phyloP scores from a whole-genome alignment of 2,113 vertebrate species.

The Trematocara nigrifrons region DNA sequence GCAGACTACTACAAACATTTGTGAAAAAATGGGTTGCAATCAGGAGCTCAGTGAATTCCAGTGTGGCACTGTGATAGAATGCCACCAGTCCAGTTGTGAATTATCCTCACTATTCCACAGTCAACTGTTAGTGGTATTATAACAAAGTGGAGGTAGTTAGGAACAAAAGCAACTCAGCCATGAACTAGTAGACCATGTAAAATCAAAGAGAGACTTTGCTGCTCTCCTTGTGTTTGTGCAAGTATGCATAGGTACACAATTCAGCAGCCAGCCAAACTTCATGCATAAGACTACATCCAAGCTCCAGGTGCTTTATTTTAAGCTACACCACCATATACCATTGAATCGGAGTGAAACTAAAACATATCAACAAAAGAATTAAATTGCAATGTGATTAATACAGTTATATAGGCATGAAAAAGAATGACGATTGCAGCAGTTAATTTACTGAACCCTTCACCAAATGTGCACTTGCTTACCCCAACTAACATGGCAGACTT shows the following conservation, averaged over 20 bases:
- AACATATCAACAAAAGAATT: not conserved
- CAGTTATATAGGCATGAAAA: not conserved
- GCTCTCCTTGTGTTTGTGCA: not conserved
- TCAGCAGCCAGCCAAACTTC: not conserved
- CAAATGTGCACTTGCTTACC: not conserved
- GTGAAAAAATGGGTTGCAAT: not conserved
- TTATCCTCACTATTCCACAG: fast-evolving
- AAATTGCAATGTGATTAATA: not conserved
- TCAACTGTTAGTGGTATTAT: not conserved
- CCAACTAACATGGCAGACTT: not conserved
- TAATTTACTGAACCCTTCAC: not conserved
- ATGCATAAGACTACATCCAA: not conserved
- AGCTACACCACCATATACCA: not conserved
- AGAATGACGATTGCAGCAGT: not conserved
- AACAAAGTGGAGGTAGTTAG: not conserved
- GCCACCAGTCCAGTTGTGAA: not conserved
- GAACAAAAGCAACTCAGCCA: not conserved
- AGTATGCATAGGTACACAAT: not conserved
- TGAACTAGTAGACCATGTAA: not conserved
- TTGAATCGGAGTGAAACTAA: not conserved
- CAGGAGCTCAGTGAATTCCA: not conserved
- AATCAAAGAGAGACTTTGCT: not conserved
- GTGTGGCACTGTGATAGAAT: not conserved
- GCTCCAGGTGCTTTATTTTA: not conserved
- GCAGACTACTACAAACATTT: not conserved